These are phyloP conservation scores for Manacus vitellinus DNA, from an alignment of 2,113 vertebrate species.

Conservation along the genomic window DNA sequence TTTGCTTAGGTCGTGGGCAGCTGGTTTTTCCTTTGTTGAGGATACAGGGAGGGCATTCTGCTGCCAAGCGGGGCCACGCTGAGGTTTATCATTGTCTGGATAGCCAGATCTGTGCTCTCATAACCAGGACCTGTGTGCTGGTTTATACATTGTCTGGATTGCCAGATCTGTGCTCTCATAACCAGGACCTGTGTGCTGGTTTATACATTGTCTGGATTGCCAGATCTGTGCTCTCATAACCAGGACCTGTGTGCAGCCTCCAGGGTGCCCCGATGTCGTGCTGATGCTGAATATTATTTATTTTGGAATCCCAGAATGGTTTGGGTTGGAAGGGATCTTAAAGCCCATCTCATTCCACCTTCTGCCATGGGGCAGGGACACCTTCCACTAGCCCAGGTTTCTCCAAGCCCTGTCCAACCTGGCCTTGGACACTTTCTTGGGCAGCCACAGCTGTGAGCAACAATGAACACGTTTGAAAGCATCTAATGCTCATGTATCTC, in stretches of 20 bases:
- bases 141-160: background rate
- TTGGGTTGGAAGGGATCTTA: background rate
- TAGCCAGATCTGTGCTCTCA: background rate
- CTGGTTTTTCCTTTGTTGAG: background rate
- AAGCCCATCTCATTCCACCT: accelerated
- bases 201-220: background rate
- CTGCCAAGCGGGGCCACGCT: background rate
- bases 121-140: too few relatives aligned
- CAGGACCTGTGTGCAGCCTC: background rate
- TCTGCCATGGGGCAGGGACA: background rate
- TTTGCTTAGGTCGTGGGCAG: background rate
- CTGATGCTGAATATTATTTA: background rate
- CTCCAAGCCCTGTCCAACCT: background rate
- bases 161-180: background rate
- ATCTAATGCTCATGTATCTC: background rate
- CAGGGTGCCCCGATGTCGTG: background rate
- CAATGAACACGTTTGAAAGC: background rate
- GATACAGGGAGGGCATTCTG: background rate
- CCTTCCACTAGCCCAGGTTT: background rate
- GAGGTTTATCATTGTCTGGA: background rate
- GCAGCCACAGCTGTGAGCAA: background rate
- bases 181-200: too few relatives aligned
- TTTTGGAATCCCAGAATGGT: background rate
- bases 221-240: background rate
- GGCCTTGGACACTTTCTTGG: background rate